Percentiles rank a stretch among this genome's conserved stretches.
Conservation (phyloP, 2,797 vertebrate genomes). For the Gallinago nigripennis region DNA sequence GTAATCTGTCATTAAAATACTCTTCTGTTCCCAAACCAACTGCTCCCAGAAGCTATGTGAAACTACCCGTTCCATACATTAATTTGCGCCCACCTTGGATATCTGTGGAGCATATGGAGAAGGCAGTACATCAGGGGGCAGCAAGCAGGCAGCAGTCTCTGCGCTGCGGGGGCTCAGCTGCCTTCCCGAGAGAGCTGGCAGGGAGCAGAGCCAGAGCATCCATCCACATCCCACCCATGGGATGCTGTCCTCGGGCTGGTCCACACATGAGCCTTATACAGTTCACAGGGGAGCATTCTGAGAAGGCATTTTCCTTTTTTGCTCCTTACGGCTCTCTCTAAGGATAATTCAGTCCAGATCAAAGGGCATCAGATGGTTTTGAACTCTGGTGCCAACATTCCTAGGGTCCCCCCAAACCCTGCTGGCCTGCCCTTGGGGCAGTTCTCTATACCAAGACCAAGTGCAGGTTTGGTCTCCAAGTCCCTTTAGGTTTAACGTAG, state of each 20-base stretch:
- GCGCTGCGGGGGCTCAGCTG: background rate
- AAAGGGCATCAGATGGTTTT: background rate
- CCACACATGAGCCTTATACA: too few species aligned
- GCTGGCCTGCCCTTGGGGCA: background rate
- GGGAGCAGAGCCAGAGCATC: background rate
- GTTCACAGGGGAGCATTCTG: background rate
- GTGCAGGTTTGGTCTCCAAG: background rate
- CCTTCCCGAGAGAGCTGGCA: background rate
- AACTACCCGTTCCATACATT: background rate
- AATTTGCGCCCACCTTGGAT: background rate
- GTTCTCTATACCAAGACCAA: background rate
- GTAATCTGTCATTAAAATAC: slow-evolving; percentile 6
- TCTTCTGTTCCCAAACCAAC: background rate
- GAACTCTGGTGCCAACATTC: background rate
- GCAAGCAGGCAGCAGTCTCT: background rate
- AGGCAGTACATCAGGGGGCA: background rate
- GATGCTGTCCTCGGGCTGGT: background rate
- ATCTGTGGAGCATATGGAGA: background rate
- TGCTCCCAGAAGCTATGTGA: background rate
- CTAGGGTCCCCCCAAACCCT: background rate
- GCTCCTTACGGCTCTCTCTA: background rate
- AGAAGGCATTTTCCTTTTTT: background rate
- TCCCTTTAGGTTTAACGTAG: background rate
- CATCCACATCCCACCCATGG: accelerated
- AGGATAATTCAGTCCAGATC: background rate